Base-by-base conservation (phyloP, 2,797 vertebrate genomes). In the Hyperoplus immaculatus region DNA sequence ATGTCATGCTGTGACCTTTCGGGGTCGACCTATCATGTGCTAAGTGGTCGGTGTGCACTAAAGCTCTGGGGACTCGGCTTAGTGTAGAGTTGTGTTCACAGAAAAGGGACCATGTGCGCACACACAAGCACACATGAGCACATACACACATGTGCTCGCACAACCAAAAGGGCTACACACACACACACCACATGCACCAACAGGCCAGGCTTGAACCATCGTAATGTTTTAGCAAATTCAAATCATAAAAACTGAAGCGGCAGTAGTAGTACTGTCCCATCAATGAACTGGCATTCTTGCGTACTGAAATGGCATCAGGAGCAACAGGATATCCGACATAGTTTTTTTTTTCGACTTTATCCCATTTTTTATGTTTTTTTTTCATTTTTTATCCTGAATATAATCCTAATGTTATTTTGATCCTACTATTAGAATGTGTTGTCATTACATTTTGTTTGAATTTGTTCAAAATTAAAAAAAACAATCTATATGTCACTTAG, bases 21-120 rank as follows among this genome's bases (percentile, higher is more conserved):
- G 65, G 82, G 89, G 89, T 91, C 86, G 85, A 77, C 82, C 85
- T 79, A 84, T 90, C 86, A 81, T 86, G 81, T 91, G 86, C 71
- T 85, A 91, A 92, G 84, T 88, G 77, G 66, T 77, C 58, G 85
- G 63, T 86, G 71, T 84, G 81, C 61, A 70, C 82, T 45, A 29
- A 29, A 83, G 76, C 18, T 49, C 78, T 61, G 80, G 84, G 77
- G 82, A 89, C 81, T 75, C 8, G 29, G 88, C 87, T 88, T 90
- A 90, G 86, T 78, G 69, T 60, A 47, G 65, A 83, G 72, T 73
- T 82, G 82, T 85, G 68, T 74, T 85, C 65, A 47, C 67, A 83
- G 62, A 88, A 73, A 82, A 62, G 55, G 64, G 29, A 29, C 29
- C 29, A 29, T 29, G 29, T 29, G 56, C 38, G 67, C 78, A 84